phyloP scores from a whole-genome alignment of 1,140 invertebrate genomes.

The Leptinotarsa texana region DNA sequence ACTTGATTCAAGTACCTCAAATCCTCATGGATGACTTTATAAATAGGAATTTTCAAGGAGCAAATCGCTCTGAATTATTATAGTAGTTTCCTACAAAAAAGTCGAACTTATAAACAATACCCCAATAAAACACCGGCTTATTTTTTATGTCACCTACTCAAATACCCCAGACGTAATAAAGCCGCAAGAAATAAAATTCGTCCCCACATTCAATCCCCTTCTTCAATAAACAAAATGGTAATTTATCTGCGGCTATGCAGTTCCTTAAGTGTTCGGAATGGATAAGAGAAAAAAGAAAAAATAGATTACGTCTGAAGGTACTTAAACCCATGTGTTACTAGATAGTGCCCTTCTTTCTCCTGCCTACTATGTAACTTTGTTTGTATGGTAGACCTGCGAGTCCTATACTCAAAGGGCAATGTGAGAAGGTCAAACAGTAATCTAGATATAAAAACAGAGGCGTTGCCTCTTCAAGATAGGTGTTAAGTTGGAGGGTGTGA shows the following conservation, averaged over 20 bases:
- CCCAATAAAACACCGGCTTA: not conserved
- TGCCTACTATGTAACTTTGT: not conserved
- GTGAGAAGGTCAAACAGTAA: not conserved
- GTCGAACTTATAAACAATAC: not conserved
- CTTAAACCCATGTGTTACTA: constrained; percentile 11
- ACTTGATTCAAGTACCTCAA: too few species aligned
- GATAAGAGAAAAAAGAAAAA: not conserved
- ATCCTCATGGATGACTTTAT: too few species aligned
- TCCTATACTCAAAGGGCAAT: constrained; percentile 5
- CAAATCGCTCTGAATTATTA: too few species aligned
- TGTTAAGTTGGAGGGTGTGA: too few species aligned
- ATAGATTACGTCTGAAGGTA: constrained; percentile 3
- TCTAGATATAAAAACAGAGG: not conserved
- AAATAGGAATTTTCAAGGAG: too few species aligned
- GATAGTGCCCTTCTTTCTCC: constrained; percentile 1
- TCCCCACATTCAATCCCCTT: constrained; percentile 6
- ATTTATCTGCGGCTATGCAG: not conserved
- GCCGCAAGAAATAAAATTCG: not conserved
- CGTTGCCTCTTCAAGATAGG: not conserved
- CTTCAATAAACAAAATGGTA: constrained; percentile 16
- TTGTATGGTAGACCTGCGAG: not conserved
- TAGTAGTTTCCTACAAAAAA: too few species aligned
- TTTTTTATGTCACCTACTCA: not conserved
- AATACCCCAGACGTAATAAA: not conserved
- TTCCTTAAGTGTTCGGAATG: not conserved